These are phyloP conservation scores for Oreochromis niloticus DNA, from an alignment of 2,113 vertebrate species.

Conservation along the genomic window DNA sequence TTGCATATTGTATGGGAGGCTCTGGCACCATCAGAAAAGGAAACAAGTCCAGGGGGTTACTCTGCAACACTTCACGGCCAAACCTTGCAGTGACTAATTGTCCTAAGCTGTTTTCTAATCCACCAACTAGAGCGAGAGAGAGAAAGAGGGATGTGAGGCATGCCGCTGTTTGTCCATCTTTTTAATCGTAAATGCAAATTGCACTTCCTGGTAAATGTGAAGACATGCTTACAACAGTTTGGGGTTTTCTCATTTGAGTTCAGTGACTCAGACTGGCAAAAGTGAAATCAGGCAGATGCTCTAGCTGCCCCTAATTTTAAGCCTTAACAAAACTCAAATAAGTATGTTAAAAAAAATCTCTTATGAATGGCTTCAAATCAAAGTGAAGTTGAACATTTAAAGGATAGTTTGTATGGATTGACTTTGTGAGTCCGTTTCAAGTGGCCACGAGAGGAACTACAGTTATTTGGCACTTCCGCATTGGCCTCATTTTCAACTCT, in stretches of 20 bases:
- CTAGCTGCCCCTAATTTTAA: background rate
- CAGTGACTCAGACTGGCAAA: background rate
- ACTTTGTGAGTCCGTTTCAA: background rate
- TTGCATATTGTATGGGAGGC: constrained; percentile 75
- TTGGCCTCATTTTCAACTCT: background rate
- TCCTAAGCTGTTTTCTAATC: constrained; percentile 10
- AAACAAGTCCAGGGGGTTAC: constrained; percentile 67
- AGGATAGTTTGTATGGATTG: background rate
- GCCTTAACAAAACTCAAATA: background rate
- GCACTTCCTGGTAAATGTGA: background rate
- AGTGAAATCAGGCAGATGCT: background rate
- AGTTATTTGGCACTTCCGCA: background rate
- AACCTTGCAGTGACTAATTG: constrained; percentile 35
- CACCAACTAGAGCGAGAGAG: background rate
- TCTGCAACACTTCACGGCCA: constrained; percentile 41
- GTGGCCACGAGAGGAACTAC: background rate
- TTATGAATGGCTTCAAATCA: background rate
- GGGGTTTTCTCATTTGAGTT: background rate
- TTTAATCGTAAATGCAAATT: constrained; percentile 31
- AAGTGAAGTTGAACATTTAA: background rate
- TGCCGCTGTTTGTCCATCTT: background rate
- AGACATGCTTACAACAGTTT: background rate
- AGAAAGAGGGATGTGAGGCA: background rate
- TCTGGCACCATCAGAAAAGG: constrained; percentile 52
- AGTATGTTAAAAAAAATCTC: background rate